Base-by-base conservation (phyloP, 2,797 vertebrate genomes). In the Podarcis lilfordi region DNA sequence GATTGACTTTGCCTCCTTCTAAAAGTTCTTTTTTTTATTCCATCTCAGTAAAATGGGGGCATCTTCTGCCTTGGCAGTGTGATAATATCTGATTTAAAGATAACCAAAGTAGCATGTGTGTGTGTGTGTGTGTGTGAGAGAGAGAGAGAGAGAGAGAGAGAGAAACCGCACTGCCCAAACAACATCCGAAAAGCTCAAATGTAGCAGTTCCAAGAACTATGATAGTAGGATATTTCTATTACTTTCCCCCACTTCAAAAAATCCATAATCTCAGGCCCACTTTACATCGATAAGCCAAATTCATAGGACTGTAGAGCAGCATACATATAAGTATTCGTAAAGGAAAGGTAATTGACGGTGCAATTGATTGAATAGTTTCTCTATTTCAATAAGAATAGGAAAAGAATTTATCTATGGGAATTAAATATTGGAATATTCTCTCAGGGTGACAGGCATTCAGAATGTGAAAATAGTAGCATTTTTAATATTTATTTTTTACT, bases 361-460 rank as follows among this genome's bases (percentile, higher is more conserved):
- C 1, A 74, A 68, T 32, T 61, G 86, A 89, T n/a, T 27, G 82
- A 93, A 93, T 92, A 91, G 72, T 84, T 82, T 27, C 77, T 88
- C 45, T 80, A 80, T 68, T 77, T 95, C 86, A 86, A 92, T 77
- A 86, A 92, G 92, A 89, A 86, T 74, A 89, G 82, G 90, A 83
- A 90, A 3, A 4, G 0, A 89, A 80, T 81, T 91, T 92, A 64
- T 94, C 86, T 95, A 75, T 94, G 74, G 92, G 89, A 94, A 90
- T 89, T 89, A 50, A 82, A 92, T 91, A 95, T 94, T 95, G 92
- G 92, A 94, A 95, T 89, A 93, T 94, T 89, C 61, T 89, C 61
- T 84, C 84, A 91, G 35, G 64, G 66, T 27, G 32, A 71, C n/a
- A 82, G 37, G 64, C 37, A 85, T 23, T 45, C n/a, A 81, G 59